Percentiles rank a stretch among this genome's conserved stretches.
phyloP scores from a whole-genome alignment of 2,888 invertebrate species.

The Plebejus argus region DNA sequence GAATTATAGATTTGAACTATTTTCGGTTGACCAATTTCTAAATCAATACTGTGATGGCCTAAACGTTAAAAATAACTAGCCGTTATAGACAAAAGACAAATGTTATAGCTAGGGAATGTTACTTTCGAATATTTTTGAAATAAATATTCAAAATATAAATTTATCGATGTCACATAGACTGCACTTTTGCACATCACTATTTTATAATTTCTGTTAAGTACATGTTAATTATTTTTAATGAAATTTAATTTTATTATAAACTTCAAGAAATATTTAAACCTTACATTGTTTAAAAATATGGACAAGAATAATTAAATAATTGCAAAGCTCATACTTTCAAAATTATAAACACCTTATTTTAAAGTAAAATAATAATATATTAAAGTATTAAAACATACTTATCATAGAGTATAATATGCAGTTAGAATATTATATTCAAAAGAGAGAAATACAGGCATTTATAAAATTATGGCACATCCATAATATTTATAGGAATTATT shows the following conservation, averaged over 20 bases:
- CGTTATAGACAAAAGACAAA: background rate
- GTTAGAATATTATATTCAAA: too few relatives aligned
- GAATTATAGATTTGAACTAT: slow-evolving; percentile 15
- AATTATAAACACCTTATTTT: too few relatives aligned
- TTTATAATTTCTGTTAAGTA: background rate
- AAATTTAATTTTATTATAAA: background rate
- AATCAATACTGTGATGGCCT: slow-evolving; percentile 1
- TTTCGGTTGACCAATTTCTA: background rate
- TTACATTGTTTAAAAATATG: background rate
- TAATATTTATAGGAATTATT: too few relatives aligned
- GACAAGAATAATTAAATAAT: background rate
- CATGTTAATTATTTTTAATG: too few relatives aligned
- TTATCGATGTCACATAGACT: background rate
- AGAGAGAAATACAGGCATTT: background rate
- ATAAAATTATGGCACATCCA: background rate
- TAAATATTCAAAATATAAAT: too few relatives aligned
- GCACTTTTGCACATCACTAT: background rate
- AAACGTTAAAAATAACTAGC: background rate
- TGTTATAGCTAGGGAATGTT: background rate
- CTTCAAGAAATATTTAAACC: background rate
- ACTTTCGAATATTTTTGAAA: too few relatives aligned
- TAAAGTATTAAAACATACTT: too few relatives aligned
- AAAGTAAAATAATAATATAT: too few relatives aligned
- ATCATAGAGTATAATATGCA: too few relatives aligned
- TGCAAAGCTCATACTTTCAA: background rate